These are phyloP conservation scores for Bucorvus abyssinicus DNA, from an alignment of 2,797 vertebrate species.

Conservation along the genomic window DNA sequence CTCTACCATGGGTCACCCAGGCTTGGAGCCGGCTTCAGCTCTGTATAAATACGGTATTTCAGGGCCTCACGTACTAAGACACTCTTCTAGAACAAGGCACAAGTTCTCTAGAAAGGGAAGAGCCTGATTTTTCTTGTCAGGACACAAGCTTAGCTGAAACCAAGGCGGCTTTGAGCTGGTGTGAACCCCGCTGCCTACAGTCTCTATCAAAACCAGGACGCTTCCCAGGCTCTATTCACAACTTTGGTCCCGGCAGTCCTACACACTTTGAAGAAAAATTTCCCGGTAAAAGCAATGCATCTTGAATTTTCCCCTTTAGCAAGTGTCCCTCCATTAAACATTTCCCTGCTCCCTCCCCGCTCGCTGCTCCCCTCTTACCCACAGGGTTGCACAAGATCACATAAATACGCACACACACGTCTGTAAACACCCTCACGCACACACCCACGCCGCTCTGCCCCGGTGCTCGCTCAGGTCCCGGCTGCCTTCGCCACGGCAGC, in stretches of 20 bases:
- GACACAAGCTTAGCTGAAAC: not conserved
- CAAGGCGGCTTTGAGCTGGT: not conserved
- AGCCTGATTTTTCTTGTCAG: conserved; percentile 18
- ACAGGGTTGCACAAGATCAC: conserved; percentile 8
- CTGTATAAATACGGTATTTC: not conserved
- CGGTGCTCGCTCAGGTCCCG: not conserved
- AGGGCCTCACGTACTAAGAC: not conserved
- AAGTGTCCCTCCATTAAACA: not conserved
- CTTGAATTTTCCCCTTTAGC: conserved; percentile 10
- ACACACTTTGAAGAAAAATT: not conserved
- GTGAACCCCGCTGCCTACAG: not conserved
- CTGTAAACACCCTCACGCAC: not conserved
- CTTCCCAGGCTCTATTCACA: not conserved
- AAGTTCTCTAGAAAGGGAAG: not conserved
- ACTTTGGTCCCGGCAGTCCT: not conserved
- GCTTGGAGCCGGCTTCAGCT: not conserved
- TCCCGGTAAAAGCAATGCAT: not conserved
- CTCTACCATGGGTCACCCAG: not conserved
- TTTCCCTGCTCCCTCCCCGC: conserved; percentile 4
- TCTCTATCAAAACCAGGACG: not conserved
- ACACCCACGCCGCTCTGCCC: not conserved
- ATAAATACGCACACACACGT: not conserved
- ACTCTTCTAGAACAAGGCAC: not conserved
- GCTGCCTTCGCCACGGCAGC: not conserved
- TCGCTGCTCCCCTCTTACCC: conserved; percentile 19